Conservation (phyloP, 2,113 vertebrate genomes). For the Atractosteus spatula region DNA sequence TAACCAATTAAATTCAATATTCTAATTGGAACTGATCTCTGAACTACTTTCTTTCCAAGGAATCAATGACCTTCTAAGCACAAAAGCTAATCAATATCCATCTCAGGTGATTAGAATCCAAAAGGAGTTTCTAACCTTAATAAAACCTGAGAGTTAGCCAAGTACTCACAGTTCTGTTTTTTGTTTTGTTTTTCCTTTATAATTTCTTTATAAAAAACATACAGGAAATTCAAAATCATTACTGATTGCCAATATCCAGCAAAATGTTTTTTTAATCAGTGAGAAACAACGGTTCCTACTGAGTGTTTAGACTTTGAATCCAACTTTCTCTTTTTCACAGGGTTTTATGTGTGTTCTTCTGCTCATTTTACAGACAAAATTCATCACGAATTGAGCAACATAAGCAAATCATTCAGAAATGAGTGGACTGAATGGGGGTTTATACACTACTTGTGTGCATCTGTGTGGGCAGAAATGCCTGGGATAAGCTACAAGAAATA, state of each 20-base stretch:
- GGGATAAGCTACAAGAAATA: no score
- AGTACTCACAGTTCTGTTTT: conserved; percentile 24
- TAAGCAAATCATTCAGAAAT: no score
- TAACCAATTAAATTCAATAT: conserved; percentile 31
- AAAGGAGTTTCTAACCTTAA: conserved; percentile 37
- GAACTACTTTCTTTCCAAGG: conserved; percentile 20
- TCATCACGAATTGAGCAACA: no score
- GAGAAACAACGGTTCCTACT: no score
- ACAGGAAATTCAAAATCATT: conserved; percentile 4
- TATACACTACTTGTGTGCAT: no score
- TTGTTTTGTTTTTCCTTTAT: conserved; percentile 20
- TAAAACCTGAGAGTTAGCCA: conserved; percentile 32
- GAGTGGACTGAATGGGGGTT: no score
- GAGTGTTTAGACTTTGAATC: no score
- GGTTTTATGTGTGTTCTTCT: no score
- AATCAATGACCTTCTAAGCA: conserved; percentile 41
- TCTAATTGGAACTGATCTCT: conserved; percentile 42
- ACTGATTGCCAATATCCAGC: conserved; percentile 28
- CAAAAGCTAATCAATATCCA: conserved; percentile 52
- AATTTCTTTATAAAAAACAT: conserved; percentile 27
- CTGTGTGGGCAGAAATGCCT: no score
- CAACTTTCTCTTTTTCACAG: no score
- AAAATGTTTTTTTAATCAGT: no score
- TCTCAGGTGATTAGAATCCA: conserved; percentile 43
- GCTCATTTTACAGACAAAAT: no score